A percentile compares a stretch with the other conserved stretches of the same genome.
phyloP scores from a whole-genome alignment of 1,140 invertebrate genomes.

The Chlorops oryzae region DNA sequence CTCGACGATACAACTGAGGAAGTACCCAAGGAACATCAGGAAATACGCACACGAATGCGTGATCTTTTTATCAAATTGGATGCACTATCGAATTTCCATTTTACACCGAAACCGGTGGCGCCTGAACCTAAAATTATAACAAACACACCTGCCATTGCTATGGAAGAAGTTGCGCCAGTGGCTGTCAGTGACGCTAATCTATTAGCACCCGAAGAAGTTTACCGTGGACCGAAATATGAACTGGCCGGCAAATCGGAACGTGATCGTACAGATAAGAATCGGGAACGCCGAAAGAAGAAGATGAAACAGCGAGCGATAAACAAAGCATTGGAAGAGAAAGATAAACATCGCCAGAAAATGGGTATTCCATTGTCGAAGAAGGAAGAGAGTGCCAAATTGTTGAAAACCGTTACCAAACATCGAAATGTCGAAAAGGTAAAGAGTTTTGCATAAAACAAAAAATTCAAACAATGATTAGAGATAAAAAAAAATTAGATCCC shows the following conservation, averaged over 20 bases:
- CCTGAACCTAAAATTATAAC: slow-evolving; percentile 87
- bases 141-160: slow-evolving; percentile 83
- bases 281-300: slow-evolving; percentile 85
- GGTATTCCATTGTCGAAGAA: slow-evolving; percentile 55
- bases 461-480: background rate
- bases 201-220: slow-evolving; percentile 91
- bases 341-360: slow-evolving; percentile 44
- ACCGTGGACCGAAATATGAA: slow-evolving; percentile 70
- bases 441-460: no score
- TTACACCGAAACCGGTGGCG: slow-evolving; percentile 77
- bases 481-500: background rate
- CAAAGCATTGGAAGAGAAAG: slow-evolving; percentile 54
- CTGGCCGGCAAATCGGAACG: slow-evolving; percentile 74
- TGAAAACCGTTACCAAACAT: slow-evolving; percentile 58
- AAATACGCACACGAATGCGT: slow-evolving; percentile 71
- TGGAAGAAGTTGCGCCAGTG: slow-evolving; percentile 94
- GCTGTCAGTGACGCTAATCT: slow-evolving; percentile 76
- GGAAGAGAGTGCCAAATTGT: slow-evolving; percentile 51
- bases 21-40: slow-evolving; percentile 66
- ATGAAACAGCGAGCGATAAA: slow-evolving; percentile 58
- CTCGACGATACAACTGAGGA: slow-evolving; percentile 54
- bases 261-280: slow-evolving; percentile 80
- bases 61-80: slow-evolving; percentile 82
- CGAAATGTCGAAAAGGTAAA: slow-evolving; percentile 58
- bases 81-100: slow-evolving; percentile 89